These are phyloP conservation scores for Lacerta viridis DNA, from an alignment of 2,797 vertebrate species.

Conservation along the genomic window DNA sequence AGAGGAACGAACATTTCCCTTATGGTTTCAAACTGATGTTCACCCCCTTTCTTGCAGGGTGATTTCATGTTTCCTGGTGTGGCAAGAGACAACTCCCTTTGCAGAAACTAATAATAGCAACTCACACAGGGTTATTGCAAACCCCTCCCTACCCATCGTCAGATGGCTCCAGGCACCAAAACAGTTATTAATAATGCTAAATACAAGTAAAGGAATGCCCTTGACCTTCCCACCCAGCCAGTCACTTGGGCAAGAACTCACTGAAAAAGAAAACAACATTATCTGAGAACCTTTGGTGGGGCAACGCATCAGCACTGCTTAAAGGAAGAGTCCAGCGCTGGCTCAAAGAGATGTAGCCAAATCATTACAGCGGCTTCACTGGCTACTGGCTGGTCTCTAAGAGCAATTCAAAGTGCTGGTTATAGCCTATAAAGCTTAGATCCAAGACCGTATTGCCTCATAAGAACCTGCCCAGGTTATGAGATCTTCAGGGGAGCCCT, in stretches of 20 bases:
- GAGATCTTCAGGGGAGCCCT: too few relatives aligned
- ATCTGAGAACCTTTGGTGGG: background rate
- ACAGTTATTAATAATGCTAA: too few relatives aligned
- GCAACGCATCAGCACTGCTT: background rate
- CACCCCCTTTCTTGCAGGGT: background rate
- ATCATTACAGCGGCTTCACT: too few relatives aligned
- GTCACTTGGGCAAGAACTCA: background rate
- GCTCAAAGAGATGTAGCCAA: too few relatives aligned
- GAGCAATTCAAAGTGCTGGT: too few relatives aligned
- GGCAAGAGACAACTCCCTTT: conserved; percentile 42
- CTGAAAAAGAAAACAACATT: background rate
- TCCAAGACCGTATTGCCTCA: too few relatives aligned
- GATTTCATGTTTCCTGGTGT: conserved; percentile 35
- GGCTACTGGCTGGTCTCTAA: too few relatives aligned
- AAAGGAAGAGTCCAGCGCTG: too few relatives aligned
- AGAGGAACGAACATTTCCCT: too few relatives aligned
- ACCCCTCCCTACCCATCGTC: background rate
- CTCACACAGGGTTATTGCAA: background rate
- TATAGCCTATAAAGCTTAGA: too few relatives aligned
- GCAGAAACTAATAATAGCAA: conserved; percentile 24
- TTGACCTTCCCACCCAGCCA: background rate
- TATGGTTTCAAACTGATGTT: conserved; percentile 29
- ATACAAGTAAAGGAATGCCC: background rate
- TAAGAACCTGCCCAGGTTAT: too few relatives aligned
- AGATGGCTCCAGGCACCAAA: too few relatives aligned